Conservation (phyloP, 2,888 invertebrate genomes). For the Dynastes hyllus region DNA sequence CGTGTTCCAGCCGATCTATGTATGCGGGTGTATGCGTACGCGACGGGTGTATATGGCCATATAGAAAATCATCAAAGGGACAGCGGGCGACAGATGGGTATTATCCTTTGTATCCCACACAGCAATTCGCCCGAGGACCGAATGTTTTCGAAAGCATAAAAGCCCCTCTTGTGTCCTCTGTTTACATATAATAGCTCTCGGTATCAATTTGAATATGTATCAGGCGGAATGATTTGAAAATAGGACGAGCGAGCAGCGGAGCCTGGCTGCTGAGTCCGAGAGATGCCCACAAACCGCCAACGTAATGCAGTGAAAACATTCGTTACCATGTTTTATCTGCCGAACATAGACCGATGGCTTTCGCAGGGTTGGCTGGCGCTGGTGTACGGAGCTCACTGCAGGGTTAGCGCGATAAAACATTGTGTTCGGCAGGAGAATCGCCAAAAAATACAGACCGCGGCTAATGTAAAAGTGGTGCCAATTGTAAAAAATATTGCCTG, state of each 20-base stretch:
- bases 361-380: conserved; percentile 10
- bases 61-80: conserved; percentile 68
- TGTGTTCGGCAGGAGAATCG: conserved; percentile 5
- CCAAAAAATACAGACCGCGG: conserved; percentile 25
- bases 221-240: conserved; percentile 48
- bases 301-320: conserved; percentile 50
- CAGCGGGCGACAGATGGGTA: conserved; percentile 67
- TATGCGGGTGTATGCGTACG: conserved; percentile 63
- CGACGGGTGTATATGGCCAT: conserved; percentile 56
- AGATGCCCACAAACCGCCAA: conserved; percentile 28
- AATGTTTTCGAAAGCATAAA: conserved; percentile 51
- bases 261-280: conserved; percentile 6
- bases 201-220: conserved; percentile 63
- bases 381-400: background rate
- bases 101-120: conserved; percentile 67
- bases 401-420: conserved; percentile 32
- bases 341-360: conserved; percentile 33
- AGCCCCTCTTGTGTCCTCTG: conserved; percentile 58
- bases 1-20: conserved; percentile 56
- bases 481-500: conserved; percentile 38
- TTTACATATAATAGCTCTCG: conserved; percentile 66
- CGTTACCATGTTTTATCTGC: conserved; percentile 46
- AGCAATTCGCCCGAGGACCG: conserved; percentile 51
- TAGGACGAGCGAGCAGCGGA: conserved; percentile 22
- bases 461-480: conserved; percentile 38